phyloP scores from a whole-genome alignment of 1,140 invertebrate species.

The Heliconius nattereri region DNA sequence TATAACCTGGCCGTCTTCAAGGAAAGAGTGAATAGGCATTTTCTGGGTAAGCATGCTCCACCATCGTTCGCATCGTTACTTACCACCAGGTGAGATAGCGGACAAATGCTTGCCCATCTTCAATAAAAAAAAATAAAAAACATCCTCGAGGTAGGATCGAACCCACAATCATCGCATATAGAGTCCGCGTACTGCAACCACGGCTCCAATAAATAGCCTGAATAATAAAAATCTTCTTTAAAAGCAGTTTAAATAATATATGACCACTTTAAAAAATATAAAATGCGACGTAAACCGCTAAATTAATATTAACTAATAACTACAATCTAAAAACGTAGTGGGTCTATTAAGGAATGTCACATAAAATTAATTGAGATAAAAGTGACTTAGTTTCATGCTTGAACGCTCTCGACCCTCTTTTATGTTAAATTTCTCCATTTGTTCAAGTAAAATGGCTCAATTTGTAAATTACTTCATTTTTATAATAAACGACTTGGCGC shows the following conservation, averaged over 20 bases:
- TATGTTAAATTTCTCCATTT: constrained; percentile 1
- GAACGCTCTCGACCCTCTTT: not conserved
- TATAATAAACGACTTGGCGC: not conserved
- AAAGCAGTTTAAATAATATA: not conserved
- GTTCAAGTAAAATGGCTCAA: not conserved
- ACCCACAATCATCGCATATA: too few species aligned
- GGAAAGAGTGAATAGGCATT: too few species aligned
- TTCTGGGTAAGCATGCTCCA: too few species aligned
- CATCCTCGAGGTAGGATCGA: too few species aligned
- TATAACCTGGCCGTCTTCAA: too few species aligned
- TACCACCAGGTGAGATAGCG: too few species aligned
- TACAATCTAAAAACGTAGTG: not conserved
- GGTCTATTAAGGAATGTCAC: not conserved
- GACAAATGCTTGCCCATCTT: too few species aligned
- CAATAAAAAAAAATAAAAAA: too few species aligned
- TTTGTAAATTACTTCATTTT: not conserved
- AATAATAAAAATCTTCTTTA: not conserved
- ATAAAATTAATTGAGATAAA: constrained; percentile 3
- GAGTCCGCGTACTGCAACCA: too few species aligned
- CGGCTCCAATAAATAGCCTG: not conserved
- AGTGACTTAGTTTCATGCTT: not conserved
- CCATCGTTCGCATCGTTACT: too few species aligned
- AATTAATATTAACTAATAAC: not conserved
- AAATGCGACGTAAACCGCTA: not conserved
- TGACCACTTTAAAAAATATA: not conserved